phyloP scores from a whole-genome alignment of 2,888 invertebrate genomes.

The Hirtodrosophila duncani region DNA sequence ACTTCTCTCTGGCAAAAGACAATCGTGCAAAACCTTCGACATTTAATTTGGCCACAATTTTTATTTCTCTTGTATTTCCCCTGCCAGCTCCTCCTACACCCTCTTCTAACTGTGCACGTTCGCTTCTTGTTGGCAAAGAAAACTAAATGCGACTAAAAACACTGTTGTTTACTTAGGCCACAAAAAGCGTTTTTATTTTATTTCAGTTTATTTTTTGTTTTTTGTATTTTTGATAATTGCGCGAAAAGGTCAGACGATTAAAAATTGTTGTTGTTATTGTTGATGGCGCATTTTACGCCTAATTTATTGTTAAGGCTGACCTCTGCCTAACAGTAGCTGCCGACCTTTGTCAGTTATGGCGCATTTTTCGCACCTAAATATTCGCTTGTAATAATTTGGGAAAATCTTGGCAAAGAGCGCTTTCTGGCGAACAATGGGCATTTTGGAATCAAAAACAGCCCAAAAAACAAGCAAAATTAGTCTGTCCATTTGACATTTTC shows the following conservation, averaged over 20 bases:
- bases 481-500: conserved; percentile 58
- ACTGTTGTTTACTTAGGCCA: conserved; percentile 44
- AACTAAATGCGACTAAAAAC: conserved; percentile 30
- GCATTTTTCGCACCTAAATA: conserved; percentile 48
- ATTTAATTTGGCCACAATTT: conserved; percentile 67
- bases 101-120: conserved; percentile 62
- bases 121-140: conserved; percentile 50
- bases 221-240: conserved; percentile 55
- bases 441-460: background rate
- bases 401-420: too few relatives aligned
- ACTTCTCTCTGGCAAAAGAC: conserved; percentile 40
- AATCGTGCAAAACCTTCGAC: conserved; percentile 70
- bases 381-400: conserved; percentile 39
- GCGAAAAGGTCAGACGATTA: conserved; percentile 57
- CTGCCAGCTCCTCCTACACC: too few relatives aligned
- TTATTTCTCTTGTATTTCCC: conserved; percentile 20
- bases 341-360: conserved; percentile 43
- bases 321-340: conserved; percentile 21
- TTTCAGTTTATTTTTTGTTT: background rate
- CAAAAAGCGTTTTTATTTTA: conserved; percentile 9
- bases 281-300: conserved; percentile 29
- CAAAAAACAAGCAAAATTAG: conserved; percentile 14
- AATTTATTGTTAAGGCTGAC: conserved; percentile 32
- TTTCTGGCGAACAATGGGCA: conserved; percentile 40
- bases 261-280: conserved; percentile 34